Evolutionary conservation across 2,888 invertebrate species (phyloP).

Genomic region (Dendrolimus pini): DNA sequence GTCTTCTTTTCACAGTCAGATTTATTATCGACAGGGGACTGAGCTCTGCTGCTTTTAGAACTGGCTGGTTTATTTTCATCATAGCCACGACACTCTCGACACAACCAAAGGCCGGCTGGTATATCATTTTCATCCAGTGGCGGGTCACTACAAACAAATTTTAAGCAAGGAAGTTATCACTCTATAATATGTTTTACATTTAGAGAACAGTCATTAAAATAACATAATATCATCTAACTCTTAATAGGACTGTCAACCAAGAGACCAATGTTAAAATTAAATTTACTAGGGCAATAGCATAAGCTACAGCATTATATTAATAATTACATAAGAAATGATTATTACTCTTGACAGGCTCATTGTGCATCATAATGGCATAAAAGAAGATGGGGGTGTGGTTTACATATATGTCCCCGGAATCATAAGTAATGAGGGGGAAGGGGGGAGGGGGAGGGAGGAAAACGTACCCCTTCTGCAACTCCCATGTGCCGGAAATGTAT

Average conservation of each 20-base stretch:
- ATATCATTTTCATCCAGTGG: constrained; percentile 93
- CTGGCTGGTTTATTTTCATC: constrained; percentile 60
- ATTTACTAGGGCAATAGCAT: no score
- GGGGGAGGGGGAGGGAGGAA: no score
- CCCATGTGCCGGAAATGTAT: no score
- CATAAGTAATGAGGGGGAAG: no score
- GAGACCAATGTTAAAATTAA: constrained; percentile 1
- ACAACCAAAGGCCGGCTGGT: constrained; percentile 94
- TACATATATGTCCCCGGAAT: no score
- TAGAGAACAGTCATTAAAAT: neutral
- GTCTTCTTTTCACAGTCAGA: constrained; percentile 57
- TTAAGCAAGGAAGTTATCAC: neutral
- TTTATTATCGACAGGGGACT: constrained; percentile 52
- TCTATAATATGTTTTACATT: neutral
- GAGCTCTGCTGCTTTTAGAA: constrained; percentile 49
- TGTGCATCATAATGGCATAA: no score
- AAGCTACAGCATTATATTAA: no score
- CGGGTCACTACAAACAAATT: constrained; percentile 83
- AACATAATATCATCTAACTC: neutral
- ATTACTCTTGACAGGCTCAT: no score
- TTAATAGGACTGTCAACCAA: neutral
- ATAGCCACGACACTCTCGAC: constrained; percentile 84
- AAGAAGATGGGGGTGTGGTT: no score
- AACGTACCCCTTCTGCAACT: no score
- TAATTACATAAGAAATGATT: no score